phyloP scores from a whole-genome alignment of 2,888 invertebrate species.

The Euplagia quadripunctaria region DNA sequence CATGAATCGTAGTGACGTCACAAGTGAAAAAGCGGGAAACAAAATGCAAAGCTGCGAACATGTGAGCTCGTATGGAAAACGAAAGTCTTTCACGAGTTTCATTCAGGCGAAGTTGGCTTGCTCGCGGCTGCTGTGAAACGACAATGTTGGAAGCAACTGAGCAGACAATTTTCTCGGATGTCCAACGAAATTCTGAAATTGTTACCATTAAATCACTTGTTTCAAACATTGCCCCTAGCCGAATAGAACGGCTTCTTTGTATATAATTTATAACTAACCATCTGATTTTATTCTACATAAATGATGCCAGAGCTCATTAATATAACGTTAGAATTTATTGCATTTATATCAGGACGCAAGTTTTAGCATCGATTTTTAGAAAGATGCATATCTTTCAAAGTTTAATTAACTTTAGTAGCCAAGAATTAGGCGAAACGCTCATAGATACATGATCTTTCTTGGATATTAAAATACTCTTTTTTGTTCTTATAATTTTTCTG shows the following conservation, averaged over 20 bases:
- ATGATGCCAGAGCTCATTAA: constrained; percentile 19
- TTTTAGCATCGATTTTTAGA: constrained; percentile 6
- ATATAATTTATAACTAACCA: constrained; percentile 22
- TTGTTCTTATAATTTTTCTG: background rate
- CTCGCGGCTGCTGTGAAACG: constrained; percentile 66
- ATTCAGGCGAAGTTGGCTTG: constrained; percentile 82
- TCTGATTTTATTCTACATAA: constrained; percentile 18
- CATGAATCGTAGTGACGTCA: constrained; percentile 80
- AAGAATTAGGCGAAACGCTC: background rate
- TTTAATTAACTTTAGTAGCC: constrained; percentile 5
- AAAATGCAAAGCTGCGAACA: constrained; percentile 83
- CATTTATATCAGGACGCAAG: constrained; percentile 23
- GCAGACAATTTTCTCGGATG: constrained; percentile 40
- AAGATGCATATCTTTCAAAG: constrained; percentile 15
- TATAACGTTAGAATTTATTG: constrained; percentile 19
- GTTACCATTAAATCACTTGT: background rate
- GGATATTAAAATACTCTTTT: background rate
- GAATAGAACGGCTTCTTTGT: constrained; percentile 22
- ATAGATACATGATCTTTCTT: background rate
- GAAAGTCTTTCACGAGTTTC: constrained; percentile 85
- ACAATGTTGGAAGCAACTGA: constrained; percentile 57
- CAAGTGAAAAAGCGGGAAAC: constrained; percentile 82
- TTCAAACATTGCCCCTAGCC: background rate
- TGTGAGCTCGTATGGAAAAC: constrained; percentile 86
- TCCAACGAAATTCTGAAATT: constrained; percentile 4